These are phyloP conservation scores for Perithous albicinctus DNA, from an alignment of 2,888 invertebrate species.

Conservation along the genomic window DNA sequence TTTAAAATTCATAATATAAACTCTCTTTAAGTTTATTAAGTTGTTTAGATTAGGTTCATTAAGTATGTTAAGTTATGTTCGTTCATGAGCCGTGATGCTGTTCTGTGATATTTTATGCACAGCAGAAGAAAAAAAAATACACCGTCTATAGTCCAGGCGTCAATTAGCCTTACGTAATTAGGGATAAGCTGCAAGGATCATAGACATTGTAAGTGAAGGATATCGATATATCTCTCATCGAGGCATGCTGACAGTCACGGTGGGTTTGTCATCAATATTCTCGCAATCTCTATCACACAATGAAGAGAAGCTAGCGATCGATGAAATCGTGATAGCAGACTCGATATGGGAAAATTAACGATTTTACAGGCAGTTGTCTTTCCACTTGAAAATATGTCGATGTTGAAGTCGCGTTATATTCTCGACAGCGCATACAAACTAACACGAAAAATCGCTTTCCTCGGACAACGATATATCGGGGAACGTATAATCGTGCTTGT, in stretches of 20 bases:
- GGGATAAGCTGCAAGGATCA: not conserved
- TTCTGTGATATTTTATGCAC: no score
- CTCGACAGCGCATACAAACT: not conserved
- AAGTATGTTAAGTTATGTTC: no score
- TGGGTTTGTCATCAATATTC: not conserved
- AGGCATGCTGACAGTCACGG: no score
- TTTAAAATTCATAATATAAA: no score
- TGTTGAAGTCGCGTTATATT: not conserved
- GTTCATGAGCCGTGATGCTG: no score
- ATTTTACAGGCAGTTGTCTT: not conserved
- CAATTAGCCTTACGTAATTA: not conserved
- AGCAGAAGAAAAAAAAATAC: no score
- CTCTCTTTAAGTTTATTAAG: no score
- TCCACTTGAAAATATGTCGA: not conserved
- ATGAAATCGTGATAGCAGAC: not conserved
- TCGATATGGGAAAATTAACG: not conserved
- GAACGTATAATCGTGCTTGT: conserved; percentile 31
- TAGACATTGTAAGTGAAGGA: not conserved
- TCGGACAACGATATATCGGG: conserved; percentile 10
- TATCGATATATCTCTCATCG: not conserved
- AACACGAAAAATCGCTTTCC: conserved; percentile 35
- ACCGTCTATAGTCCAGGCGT: no score
- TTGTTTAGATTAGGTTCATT: no score
- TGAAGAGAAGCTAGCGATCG: conserved; percentile 3
- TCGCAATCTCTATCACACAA: not conserved